Evolutionary conservation across 2,797 vertebrate species (phyloP).

Genomic region (Sphaeramia orbicularis): DNA sequence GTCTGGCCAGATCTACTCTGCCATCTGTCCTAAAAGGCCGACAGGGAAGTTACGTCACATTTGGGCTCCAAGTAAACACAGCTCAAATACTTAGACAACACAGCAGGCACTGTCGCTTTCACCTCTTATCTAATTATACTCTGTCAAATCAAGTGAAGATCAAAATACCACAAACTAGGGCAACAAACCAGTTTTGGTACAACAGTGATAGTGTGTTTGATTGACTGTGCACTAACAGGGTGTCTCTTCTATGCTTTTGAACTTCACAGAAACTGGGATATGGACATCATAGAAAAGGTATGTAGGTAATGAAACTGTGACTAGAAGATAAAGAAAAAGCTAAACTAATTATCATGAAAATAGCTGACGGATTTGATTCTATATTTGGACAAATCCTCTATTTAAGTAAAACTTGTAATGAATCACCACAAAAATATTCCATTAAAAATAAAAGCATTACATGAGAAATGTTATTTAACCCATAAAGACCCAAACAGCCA

Average conservation of each 20-base stretch:
- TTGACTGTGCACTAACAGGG: slow-evolving; percentile 30
- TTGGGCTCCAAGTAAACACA: slow-evolving; percentile 45
- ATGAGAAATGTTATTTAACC: too few relatives aligned
- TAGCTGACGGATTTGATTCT: too few relatives aligned
- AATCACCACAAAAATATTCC: too few relatives aligned
- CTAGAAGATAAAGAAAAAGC: too few relatives aligned
- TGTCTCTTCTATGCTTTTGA: neutral
- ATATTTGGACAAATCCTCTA: too few relatives aligned
- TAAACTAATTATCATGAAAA: too few relatives aligned
- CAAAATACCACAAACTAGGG: slow-evolving; percentile 20
- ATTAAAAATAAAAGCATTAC: too few relatives aligned
- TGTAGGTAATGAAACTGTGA: too few relatives aligned
- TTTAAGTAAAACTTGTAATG: too few relatives aligned
- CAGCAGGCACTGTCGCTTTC: slow-evolving; percentile 46
- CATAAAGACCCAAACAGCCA: too few relatives aligned
- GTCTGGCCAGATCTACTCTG: neutral
- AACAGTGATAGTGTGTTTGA: neutral
- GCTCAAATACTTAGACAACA: slow-evolving; percentile 53
- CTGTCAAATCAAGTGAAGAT: slow-evolving; percentile 26
- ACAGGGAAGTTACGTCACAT: slow-evolving; percentile 53
- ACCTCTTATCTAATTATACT: slow-evolving; percentile 60
- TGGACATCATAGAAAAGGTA: slow-evolving; percentile 83
- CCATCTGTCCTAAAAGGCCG: slow-evolving; percentile 2
- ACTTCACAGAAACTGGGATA: slow-evolving; percentile 73
- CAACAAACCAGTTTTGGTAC: neutral